Base-by-base conservation (phyloP, 2,113 vertebrate genomes). In the Protobothrops flavoviridis region DNA sequence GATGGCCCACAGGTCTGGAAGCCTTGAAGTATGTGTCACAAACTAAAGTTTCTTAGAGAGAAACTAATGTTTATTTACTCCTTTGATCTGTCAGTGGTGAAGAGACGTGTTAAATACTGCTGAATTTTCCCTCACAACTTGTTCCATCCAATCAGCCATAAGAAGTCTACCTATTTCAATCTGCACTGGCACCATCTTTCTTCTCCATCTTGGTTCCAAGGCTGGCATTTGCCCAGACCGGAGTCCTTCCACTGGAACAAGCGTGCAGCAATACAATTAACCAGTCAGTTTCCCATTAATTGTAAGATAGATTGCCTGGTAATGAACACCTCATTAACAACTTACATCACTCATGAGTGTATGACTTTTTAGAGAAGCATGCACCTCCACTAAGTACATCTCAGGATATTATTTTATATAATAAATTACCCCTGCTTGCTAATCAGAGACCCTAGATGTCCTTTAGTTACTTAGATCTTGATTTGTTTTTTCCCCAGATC, bases 1-100 rank as follows among this genome's bases (percentile, higher is more conserved):
- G 90, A 90, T 26, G 93, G 90, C 86, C 89, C 81, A 91, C 86
- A 94, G 96, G 92, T 93, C 95, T 64, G 92, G 95, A 96, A 96
- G 94, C 96, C 95, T 94, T 95, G 95, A 91, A 94, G 90, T 94
- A 89, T 23, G 85, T 93, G 92, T 95, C 48, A 52, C 94, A 92
- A 96, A 94, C 94, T 95, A 96, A 96, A 95, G 95, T 92, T 50
- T 93, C 92, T 90, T 11, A 8, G 94, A 12, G 64, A 93, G 90
- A 43, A 87, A 23, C 7, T 92, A 92, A 74, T 29, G 39, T 48
- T 89, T 15, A 20, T 57, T 48, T 55, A 5, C 24, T 93, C 90
- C 50, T 6, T 89, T 39, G 89, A 64, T 74, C 90, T n/a, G 88
- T 56, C 50, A 93, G 89, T 55, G 9, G 48, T n/a, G 43, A 48